phyloP scores from a whole-genome alignment of 2,888 invertebrate genomes.

The Dryococelus australis region DNA sequence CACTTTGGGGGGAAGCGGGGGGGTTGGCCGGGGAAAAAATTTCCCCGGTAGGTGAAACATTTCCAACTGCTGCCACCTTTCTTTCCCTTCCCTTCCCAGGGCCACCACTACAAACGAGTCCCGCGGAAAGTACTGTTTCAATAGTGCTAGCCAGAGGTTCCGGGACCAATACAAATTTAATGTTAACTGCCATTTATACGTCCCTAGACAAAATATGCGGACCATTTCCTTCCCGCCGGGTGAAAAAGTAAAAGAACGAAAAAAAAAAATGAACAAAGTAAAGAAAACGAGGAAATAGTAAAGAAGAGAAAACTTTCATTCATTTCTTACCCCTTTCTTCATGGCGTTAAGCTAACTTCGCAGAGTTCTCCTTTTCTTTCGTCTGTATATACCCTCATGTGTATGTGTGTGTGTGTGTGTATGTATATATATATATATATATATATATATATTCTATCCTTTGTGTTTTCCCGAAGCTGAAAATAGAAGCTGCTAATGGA shows the following conservation, averaged over 20 bases:
- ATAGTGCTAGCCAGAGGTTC: background rate
- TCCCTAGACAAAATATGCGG: conserved; percentile 38
- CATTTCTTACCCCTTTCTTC: conserved; percentile 20
- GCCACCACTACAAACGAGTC: too few species aligned
- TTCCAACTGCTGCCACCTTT: too few species aligned
- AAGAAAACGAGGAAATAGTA: conserved; percentile 25
- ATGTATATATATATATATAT: background rate
- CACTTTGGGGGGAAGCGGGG: too few species aligned
- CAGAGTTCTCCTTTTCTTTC: background rate
- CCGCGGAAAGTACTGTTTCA: too few species aligned
- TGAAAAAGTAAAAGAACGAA: background rate
- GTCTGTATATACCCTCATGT: background rate
- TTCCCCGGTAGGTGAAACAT: too few species aligned
- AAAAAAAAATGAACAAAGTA: background rate
- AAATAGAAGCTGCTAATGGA: conserved; percentile 34
- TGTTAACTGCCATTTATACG: conserved; percentile 41
- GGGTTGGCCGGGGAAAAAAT: too few species aligned
- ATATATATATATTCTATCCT: background rate
- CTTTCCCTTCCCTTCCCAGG: too few species aligned
- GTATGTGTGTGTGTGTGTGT: background rate
- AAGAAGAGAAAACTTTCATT: conserved; percentile 29
- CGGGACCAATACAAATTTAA: conserved; percentile 38
- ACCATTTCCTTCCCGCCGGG: background rate
- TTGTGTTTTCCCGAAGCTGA: background rate
- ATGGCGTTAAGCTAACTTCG: background rate